Evolutionary conservation across 2,797 vertebrate genomes (phyloP), one percentile per base, ranked within the genome.

Genomic region (Darevskia nairensis): DNA sequence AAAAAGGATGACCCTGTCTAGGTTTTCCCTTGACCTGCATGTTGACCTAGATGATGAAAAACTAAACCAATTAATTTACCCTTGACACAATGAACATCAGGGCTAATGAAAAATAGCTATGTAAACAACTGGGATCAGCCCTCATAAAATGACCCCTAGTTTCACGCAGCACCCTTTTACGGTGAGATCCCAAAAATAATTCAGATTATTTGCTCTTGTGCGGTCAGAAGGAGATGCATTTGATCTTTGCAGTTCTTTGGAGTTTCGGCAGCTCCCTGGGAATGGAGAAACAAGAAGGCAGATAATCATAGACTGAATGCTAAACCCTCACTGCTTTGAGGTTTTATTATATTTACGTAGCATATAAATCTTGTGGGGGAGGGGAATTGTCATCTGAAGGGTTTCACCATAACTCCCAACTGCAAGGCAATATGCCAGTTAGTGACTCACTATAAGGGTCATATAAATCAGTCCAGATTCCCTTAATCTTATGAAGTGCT

Each of bases 1-100:
- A 68, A 66, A 66, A 84, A 85, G 0, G 39, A 86, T 66, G 91
- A 88, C 61, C 66, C 92, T 95, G 87, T 86, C 90, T 94, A 91
- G 93, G 61, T 39, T 94, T 94, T 92, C 88, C 91, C 81, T 91
- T 94, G 94, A 94, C 86, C 86, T 88, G 23, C 46, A 61, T 78
- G 85, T 85, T 94, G 91, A 93, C 79, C 80, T 85, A 82, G 6
- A 90, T 90, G 91, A 95, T 95, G 90, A 84, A 95, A 94, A 88
- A 81, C 92, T 87, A 55, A 89, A 87, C 74, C 91, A 95, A 93
- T 93, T 92, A 92, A 93, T 93, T 61, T 94, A 90, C n/a, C 21
- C 93, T 55, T 93, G 92, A 93, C 92, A 92, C 88, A 93, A 23
- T 0, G 9, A 88, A 81, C 75, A 32, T 32, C 15, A 72, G 23